Evolutionary conservation across 1,140 invertebrate species (phyloP), one percentile per base, ranked within the genome.

Genomic region (Drosophila sp.): DNA sequence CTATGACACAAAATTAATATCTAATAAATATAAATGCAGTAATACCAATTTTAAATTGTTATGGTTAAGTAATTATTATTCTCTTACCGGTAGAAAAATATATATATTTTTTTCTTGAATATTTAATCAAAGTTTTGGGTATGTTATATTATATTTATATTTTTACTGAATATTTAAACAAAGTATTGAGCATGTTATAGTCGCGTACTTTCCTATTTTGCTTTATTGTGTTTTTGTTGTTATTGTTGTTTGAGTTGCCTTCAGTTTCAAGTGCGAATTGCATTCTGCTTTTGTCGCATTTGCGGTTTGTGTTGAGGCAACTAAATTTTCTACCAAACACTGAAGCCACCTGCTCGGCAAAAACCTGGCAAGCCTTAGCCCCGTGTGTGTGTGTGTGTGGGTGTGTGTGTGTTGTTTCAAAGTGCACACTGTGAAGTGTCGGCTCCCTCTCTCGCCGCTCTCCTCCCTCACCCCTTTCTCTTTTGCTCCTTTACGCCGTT

Each of bases 201-300:
- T 21, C 21, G 21, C 1, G 1, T 21, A 21, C 21, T 21, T 21
- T 1, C 1, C 21, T 21, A n/a, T n/a, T 38, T 62, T 56, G 53
- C 27, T 2, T 29, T 29, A 2, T 5, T 29, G n/a, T 29, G 27
- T 58, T 65, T 34, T 50, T 51, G 38, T 54, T 65, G 34, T 58
- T 62, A 43, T 46, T 54, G 40, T 29, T 61, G 54, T 29, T 38
- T 16, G 1, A 58, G 53, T 16, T 46, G 58, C 71, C 61, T 53
- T 66, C 69, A 87, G 82, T 82, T 87, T 82, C 78, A 86, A 87
- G 82, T 86, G 82, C 82, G 82, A 87, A 87, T 87, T 89, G 82
- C 78, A 87, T 87, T 89, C 82, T 87, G 78, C 83, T 87, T 87
- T 89, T 87, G 82, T 87, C 82, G 82, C 82, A 87, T 87, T 87